Conservation (phyloP, 30 jellyfish, hydroid and myxozoan genomes). For the Calvadosia cruxmelitensis region DNA sequence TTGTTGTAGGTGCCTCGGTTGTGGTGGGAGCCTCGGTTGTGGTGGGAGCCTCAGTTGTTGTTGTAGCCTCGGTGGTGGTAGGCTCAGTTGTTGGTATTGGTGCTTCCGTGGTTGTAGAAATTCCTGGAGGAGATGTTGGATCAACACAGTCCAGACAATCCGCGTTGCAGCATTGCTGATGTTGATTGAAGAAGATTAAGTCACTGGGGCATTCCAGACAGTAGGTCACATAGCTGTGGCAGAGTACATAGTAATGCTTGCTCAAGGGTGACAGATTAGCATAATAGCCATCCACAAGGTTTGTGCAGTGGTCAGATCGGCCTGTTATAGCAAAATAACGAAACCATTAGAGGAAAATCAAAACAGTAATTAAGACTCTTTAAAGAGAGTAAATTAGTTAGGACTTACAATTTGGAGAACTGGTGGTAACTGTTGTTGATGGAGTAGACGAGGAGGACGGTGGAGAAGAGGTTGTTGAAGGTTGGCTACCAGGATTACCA, state of each 20-base stretch:
- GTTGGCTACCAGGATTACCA: neutral
- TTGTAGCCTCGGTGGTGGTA: neutral
- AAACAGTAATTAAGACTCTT: too few relatives aligned
- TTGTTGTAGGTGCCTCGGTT: neutral
- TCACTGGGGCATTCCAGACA: neutral
- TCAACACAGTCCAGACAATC: neutral
- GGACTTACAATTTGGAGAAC: neutral
- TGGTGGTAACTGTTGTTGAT: neutral
- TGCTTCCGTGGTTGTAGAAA: neutral
- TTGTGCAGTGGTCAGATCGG: neutral
- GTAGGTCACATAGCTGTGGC: neutral
- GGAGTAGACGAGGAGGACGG: neutral
- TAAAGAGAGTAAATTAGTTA: neutral
- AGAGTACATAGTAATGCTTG: neutral
- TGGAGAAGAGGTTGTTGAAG: neutral
- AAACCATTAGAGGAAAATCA: too few relatives aligned
- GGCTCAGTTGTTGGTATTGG: neutral
- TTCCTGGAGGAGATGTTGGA: neutral
- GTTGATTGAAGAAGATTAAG: neutral
- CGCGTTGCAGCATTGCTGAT: neutral
- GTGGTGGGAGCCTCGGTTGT: neutral
- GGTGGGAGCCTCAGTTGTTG: conserved; percentile 1
- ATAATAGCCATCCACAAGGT: neutral
- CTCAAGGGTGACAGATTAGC: neutral
- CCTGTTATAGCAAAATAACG: too few relatives aligned